phyloP scores from a whole-genome alignment of 2,888 invertebrate genomes.

The Andricus curvator region DNA sequence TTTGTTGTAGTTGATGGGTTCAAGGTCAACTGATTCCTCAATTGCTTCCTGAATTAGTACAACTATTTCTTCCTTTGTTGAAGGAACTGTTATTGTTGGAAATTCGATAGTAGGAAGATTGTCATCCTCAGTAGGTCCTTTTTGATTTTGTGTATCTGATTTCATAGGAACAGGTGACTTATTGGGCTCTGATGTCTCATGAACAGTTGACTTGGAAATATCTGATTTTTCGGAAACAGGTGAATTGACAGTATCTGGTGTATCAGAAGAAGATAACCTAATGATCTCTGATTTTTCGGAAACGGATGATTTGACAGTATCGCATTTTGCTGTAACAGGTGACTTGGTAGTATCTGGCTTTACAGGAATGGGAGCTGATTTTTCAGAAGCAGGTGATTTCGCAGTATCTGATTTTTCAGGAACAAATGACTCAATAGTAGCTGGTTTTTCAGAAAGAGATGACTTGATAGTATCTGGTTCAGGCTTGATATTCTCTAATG shows the following conservation, averaged over 20 bases:
- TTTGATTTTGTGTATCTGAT: neutral
- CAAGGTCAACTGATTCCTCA: neutral
- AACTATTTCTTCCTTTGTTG: conserved; percentile 24
- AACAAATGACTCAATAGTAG: conserved; percentile 57
- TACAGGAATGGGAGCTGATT: neutral
- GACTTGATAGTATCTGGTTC: neutral
- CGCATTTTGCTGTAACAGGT: too few species aligned
- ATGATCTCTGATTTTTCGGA: neutral
- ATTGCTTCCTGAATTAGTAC: conserved; percentile 4
- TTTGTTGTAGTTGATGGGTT: conserved; percentile 15
- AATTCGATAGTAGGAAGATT: conserved; percentile 25
- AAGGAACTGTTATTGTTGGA: neutral
- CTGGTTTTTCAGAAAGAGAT: neutral
- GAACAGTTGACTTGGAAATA: neutral
- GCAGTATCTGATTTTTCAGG: conserved; percentile 66
- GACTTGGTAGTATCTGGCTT: neutral
- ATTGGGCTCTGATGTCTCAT: neutral
- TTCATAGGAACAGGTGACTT: neutral
- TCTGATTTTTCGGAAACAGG: neutral
- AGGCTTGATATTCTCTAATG: neutral
- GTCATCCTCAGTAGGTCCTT: neutral
- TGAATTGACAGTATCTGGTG: too few species aligned
- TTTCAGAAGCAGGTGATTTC: neutral
- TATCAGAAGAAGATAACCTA: neutral
- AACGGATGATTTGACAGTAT: neutral